A percentile compares a stretch with the other conserved stretches of the same genome.
These are phyloP conservation scores for Hemibagrus guttatus DNA, from an alignment of 2,797 vertebrate species.

Conservation along the genomic window DNA sequence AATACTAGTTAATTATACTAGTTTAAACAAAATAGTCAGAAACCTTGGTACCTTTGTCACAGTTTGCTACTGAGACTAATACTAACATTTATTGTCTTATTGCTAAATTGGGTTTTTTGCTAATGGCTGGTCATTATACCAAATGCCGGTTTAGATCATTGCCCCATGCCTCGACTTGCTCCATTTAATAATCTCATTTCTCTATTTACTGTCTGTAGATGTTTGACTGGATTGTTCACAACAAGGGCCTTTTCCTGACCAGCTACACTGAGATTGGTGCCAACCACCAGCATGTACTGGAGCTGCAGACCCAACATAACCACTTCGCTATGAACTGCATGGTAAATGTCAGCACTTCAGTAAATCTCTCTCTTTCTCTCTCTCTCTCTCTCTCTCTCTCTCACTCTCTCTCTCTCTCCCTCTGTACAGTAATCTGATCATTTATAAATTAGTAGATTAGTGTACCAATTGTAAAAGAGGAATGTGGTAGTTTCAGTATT, in stretches of 20 bases:
- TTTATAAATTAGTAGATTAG: no score
- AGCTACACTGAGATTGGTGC: slow-evolving; percentile 86
- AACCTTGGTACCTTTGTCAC: not conserved
- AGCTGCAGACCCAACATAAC: slow-evolving; percentile 90
- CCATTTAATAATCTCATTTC: not conserved
- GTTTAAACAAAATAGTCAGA: not conserved
- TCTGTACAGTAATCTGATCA: no score
- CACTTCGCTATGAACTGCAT: slow-evolving; percentile 91
- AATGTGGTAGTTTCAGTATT: no score
- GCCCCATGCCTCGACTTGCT: not conserved
- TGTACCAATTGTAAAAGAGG: no score
- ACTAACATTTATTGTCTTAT: not conserved
- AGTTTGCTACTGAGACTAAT: not conserved
- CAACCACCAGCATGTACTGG: slow-evolving; percentile 83
- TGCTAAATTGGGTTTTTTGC: not conserved
- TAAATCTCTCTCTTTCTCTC: not conserved
- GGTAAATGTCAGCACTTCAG: slow-evolving; percentile 71
- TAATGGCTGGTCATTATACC: not conserved
- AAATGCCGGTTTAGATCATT: not conserved
- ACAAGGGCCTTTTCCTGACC: slow-evolving; percentile 84
- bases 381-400: not conserved
- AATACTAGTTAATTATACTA: not conserved
- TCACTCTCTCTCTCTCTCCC: not conserved
- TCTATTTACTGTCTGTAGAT: slow-evolving; percentile 69
- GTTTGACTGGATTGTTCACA: slow-evolving; percentile 89